phyloP scores from a whole-genome alignment of 2,888 invertebrate genomes.

The Dioctria linearis region DNA sequence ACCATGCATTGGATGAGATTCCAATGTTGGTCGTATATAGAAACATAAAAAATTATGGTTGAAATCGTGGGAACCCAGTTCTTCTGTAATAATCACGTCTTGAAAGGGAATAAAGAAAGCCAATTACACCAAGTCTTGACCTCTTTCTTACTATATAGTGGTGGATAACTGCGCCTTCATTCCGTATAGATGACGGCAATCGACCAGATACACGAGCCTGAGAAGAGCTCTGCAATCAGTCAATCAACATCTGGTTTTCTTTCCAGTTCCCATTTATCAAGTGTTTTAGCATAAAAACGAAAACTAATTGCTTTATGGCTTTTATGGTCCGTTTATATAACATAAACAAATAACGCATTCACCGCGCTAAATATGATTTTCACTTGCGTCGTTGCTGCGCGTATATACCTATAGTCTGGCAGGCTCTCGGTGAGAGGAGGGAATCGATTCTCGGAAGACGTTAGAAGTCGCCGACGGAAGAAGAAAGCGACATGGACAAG shows the following conservation, averaged over 20 bases:
- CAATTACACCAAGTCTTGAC: slow-evolving; percentile 36
- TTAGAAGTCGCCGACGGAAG: slow-evolving; percentile 45
- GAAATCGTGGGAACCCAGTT: slow-evolving; percentile 12
- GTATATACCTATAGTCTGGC: neutral
- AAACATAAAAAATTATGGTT: too few species aligned
- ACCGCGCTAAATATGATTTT: slow-evolving; percentile 12
- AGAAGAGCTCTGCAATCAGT: slow-evolving; percentile 30
- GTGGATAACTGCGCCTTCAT: neutral
- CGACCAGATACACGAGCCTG: neutral
- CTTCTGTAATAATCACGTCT: slow-evolving; percentile 29
- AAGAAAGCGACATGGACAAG: slow-evolving; percentile 31
- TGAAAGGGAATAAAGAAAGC: slow-evolving; percentile 31
- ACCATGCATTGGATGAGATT: too few species aligned
- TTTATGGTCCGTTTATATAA: slow-evolving; percentile 46
- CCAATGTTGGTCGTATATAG: too few species aligned
- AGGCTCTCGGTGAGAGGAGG: neutral
- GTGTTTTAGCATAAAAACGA: slow-evolving; percentile 26
- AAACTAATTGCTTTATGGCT: slow-evolving; percentile 50
- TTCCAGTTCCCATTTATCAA: slow-evolving; percentile 36
- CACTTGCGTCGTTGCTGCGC: slow-evolving; percentile 2
- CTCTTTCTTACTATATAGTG: slow-evolving; percentile 4
- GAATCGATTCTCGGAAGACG: slow-evolving; percentile 24
- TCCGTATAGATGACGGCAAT: neutral
- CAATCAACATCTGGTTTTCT: slow-evolving; percentile 44
- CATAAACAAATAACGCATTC: slow-evolving; percentile 42